phyloP scores from a whole-genome alignment of 2,113 vertebrate species.

The Hipposideros armiger region DNA sequence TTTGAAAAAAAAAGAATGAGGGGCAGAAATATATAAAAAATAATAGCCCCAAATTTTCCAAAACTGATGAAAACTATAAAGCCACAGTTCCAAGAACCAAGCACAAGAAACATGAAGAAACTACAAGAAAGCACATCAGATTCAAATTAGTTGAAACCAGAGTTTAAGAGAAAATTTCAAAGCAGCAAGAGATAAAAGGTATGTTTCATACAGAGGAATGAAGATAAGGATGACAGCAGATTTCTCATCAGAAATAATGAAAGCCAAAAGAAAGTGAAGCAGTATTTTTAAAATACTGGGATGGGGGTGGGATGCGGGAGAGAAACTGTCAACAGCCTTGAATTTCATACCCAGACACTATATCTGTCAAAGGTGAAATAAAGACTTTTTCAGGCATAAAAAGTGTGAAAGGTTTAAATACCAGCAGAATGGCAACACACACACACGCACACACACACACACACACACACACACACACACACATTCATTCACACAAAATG shows the following conservation, averaged over 20 bases:
- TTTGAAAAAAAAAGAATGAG: not conserved
- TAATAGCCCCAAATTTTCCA: not conserved
- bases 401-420: not conserved
- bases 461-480: not conserved
- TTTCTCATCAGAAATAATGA: not conserved
- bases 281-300: not conserved
- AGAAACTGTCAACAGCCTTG: not conserved
- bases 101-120: conserved; percentile 11
- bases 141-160: not conserved
- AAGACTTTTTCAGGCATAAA: not conserved
- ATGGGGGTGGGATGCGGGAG: not conserved
- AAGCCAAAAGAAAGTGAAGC: conserved; percentile 21
- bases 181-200: not conserved
- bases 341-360: not conserved
- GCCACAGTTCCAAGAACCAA: not conserved
- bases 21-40: not conserved
- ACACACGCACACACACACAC: no score
- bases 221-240: not conserved
- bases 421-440: not conserved
- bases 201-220: not conserved
- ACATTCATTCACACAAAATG: not conserved
- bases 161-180: conserved; percentile 27
- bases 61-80: not conserved
- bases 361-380: not conserved
- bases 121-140: not conserved